phyloP scores from a whole-genome alignment of 2,797 vertebrate genomes.

The Danionella dracula region DNA sequence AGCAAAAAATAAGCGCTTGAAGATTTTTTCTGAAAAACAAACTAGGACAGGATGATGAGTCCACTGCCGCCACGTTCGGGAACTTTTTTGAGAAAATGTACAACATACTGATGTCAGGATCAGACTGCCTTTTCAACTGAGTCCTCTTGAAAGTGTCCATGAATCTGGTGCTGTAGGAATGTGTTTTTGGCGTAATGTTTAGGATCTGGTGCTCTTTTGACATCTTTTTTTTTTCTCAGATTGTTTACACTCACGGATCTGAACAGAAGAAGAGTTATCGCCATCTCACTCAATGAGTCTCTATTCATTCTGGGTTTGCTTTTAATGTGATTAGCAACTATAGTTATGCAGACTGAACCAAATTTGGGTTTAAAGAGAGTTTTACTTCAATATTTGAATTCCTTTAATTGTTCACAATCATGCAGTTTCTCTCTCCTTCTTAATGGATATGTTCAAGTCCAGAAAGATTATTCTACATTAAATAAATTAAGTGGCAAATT shows the following conservation, averaged over 20 bases:
- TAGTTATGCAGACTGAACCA: too few relatives aligned
- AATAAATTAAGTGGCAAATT: too few relatives aligned
- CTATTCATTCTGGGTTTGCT: neutral
- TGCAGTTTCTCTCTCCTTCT: too few relatives aligned
- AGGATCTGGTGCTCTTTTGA: conserved; percentile 74
- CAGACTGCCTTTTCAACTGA: conserved; percentile 61
- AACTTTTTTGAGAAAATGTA: conserved; percentile 1
- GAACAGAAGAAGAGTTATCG: conserved; percentile 33
- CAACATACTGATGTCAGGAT: conserved; percentile 49
- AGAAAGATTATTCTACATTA: too few relatives aligned
- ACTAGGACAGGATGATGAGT: neutral
- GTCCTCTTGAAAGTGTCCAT: conserved; percentile 51
- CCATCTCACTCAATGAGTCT: neutral
- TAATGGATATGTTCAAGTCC: too few relatives aligned
- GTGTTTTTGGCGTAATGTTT: conserved; percentile 40
- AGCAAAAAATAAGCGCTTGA: conserved; percentile 49
- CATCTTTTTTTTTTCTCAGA: conserved; percentile 47
- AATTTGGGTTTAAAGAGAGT: too few relatives aligned
- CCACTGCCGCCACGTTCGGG: conserved; percentile 23
- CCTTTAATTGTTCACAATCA: too few relatives aligned
- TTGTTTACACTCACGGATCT: conserved; percentile 71
- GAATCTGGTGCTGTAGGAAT: conserved; percentile 68
- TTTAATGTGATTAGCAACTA: too few relatives aligned
- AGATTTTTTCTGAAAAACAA: neutral
- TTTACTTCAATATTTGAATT: too few relatives aligned